Conservation (phyloP, 2,797 vertebrate genomes). For the Sebastes taczanowskii region DNA sequence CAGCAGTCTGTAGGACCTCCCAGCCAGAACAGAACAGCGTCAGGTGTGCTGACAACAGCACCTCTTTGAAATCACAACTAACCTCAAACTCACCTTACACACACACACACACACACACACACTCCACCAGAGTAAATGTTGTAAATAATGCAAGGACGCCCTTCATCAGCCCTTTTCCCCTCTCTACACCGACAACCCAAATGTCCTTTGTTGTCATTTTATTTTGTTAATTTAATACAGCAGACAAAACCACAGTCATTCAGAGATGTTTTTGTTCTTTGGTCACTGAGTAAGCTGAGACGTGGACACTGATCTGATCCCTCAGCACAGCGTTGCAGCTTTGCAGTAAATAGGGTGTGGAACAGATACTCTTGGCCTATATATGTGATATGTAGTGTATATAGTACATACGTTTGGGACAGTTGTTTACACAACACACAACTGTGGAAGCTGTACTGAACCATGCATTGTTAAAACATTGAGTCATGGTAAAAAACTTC, state of each 20-base stretch:
- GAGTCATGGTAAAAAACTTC: background rate
- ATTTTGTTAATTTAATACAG: background rate
- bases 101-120: background rate
- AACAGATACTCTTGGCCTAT: constrained; percentile 9
- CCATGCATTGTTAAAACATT: background rate
- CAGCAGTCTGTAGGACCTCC: constrained; percentile 41
- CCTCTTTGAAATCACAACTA: constrained; percentile 44
- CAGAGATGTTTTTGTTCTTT: background rate
- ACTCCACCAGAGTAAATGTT: background rate
- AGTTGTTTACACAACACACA: background rate
- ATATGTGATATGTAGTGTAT: background rate
- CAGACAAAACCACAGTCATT: background rate
- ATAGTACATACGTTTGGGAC: background rate
- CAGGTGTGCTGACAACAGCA: constrained; percentile 55
- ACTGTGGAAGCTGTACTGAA: background rate
- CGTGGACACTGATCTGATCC: background rate
- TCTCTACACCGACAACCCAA: background rate
- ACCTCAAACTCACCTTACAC: constrained; percentile 29
- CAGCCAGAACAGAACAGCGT: constrained; percentile 20
- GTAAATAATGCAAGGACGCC: background rate
- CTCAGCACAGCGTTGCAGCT: background rate
- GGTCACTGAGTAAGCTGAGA: constrained; percentile 10
- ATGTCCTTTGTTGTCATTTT: background rate
- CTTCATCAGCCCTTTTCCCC: background rate
- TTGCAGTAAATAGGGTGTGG: background rate